These are phyloP conservation scores for Aphis gossypii DNA, from an alignment of 1,140 invertebrate species.

Conservation along the genomic window DNA sequence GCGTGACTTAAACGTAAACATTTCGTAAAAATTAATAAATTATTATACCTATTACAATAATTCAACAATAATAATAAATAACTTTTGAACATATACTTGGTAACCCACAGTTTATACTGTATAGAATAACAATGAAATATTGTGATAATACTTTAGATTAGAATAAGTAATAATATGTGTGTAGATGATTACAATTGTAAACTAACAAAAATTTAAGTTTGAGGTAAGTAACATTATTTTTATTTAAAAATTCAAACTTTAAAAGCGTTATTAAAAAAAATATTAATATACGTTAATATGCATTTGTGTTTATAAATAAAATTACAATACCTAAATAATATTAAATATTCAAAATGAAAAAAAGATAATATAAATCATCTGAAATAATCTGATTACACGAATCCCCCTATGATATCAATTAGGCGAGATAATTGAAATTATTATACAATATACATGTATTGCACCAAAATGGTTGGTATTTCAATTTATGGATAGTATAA, in stretches of 20 bases:
- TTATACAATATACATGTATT: background rate
- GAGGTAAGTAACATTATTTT: background rate
- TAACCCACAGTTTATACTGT: background rate
- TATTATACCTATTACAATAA: background rate
- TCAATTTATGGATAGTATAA: slow-evolving; percentile 8
- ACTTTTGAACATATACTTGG: background rate
- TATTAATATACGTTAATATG: background rate
- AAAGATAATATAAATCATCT: background rate
- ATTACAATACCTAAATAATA: background rate
- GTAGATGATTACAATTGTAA: background rate
- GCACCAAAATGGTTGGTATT: background rate
- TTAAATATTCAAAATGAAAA: background rate
- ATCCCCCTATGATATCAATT: background rate
- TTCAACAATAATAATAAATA: background rate
- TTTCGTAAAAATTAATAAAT: background rate
- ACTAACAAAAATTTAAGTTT: background rate
- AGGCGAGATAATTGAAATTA: background rate
- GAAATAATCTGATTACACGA: background rate
- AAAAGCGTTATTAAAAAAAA: background rate
- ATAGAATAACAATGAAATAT: background rate
- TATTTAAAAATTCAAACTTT: background rate
- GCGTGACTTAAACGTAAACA: background rate
- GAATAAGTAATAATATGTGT: no score
- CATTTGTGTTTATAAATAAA: background rate
- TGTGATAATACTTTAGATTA: background rate